Evolutionary conservation across 1,140 invertebrate species (phyloP), one percentile per base, ranked within the genome.

Genomic region (Drosophila pruinosa): DNA sequence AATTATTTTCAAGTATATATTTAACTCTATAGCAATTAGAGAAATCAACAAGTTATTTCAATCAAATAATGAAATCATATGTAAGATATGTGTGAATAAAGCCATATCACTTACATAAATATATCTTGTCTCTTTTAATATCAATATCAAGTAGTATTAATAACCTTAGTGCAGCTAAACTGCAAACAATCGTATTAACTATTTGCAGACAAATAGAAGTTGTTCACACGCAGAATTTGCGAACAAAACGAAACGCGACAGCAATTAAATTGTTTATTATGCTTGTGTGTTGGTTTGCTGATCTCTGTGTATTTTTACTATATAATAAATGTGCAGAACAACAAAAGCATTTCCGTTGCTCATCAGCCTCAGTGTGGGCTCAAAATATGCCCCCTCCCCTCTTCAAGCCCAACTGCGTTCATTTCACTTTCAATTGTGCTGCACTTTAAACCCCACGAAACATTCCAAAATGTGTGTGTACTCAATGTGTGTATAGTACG

Each of bases 351-450:
- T 85, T 85, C 80, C 80, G 80, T 53, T 78, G 56, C 58, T 56
- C 26, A 62, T 62, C 78, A 68, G 10, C 34, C 38, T 8, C 61
- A 31, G 6, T 64, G 34, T 62, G 28, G 24, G 10, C n/a, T 34
- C 19, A 14, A 17, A 24, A 47, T 22, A 43, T 24, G 2, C 7
- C 15, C 41, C 24, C 21, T 5, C 15, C 2, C 17, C 3, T 24
- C 6, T 15, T 31, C 59, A 14, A n/a, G 22, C 22, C 39, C 65
- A 15, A 47, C 21, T 19, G 61, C 61, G 17, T 50, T 61, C 63
- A 75, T 78, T 83, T 83, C 67, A 78, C 79, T 82, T 82, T 82
- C 79, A 78, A 82, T 82, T 82, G 71, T 62, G 38, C 26, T 75
- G 73, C 77, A 67, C 72, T 78, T 67, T 78, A 58, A 28, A 38